These are phyloP conservation scores for Eumaeus atala DNA, from an alignment of 1,140 invertebrate species.

Conservation along the genomic window DNA sequence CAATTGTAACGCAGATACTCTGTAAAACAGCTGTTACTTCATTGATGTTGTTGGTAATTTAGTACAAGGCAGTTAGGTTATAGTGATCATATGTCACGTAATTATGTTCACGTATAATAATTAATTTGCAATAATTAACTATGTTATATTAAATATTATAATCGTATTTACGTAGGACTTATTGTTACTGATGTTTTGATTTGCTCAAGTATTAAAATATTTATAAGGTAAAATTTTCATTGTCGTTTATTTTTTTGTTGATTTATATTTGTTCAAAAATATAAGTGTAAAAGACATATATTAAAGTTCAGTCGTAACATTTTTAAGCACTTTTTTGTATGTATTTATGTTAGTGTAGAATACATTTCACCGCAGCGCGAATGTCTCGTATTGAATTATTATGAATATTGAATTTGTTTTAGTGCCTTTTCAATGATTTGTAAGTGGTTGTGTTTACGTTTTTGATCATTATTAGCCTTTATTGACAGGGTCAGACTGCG, in stretches of 20 bases:
- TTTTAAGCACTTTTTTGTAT: not conserved
- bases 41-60: slow-evolving; percentile 59
- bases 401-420: slow-evolving; percentile 6
- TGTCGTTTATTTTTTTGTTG: slow-evolving; percentile 49
- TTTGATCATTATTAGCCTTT: slow-evolving; percentile 60
- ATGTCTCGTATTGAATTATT: no score
- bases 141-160: slow-evolving; percentile 53
- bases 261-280: slow-evolving; percentile 25
- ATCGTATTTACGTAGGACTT: slow-evolving; percentile 46
- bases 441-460: slow-evolving; percentile 13
- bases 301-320: slow-evolving; percentile 10
- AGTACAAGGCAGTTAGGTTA: slow-evolving; percentile 60
- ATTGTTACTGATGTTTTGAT: slow-evolving; percentile 71
- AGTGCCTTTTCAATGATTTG: slow-evolving; percentile 6
- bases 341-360: no score
- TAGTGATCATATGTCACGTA: slow-evolving; percentile 39
- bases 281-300: slow-evolving; percentile 18
- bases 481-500: slow-evolving; percentile 68
- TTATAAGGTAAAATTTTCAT: slow-evolving; percentile 55
- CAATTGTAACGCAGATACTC: slow-evolving; percentile 51
- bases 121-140: slow-evolving; percentile 46
- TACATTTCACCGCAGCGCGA: no score
- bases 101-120: slow-evolving; percentile 45
- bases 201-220: slow-evolving; percentile 70
- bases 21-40: slow-evolving; percentile 38